phyloP scores from a whole-genome alignment of 2,113 vertebrate genomes.

The Lagopus muta region DNA sequence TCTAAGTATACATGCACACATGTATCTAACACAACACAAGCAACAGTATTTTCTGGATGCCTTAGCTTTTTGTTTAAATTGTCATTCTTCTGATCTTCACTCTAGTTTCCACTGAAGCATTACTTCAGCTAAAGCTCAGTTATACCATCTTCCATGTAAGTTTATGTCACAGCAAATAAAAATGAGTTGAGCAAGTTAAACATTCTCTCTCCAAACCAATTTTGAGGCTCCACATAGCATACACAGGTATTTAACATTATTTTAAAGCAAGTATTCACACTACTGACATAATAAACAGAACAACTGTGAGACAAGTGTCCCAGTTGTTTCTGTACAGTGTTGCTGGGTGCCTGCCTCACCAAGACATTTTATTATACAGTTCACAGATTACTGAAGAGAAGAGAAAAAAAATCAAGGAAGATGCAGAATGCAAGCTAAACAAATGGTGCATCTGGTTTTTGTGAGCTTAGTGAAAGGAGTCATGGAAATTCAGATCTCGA shows the following conservation, averaged over 20 bases:
- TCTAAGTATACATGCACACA: background rate
- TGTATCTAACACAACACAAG: background rate
- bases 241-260: background rate
- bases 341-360: background rate
- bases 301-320: background rate
- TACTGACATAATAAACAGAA: background rate
- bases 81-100: background rate
- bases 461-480: background rate
- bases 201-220: background rate
- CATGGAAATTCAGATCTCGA: background rate
- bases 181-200: background rate
- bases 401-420: background rate
- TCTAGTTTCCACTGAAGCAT: background rate
- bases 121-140: background rate
- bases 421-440: background rate
- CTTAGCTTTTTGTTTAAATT: background rate
- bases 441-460: background rate
- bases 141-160: background rate
- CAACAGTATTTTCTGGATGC: background rate
- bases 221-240: background rate
- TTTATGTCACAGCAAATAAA: background rate
- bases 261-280: background rate
- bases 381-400: background rate
- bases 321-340: background rate
- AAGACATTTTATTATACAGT: background rate